Evolutionary conservation across 2,888 invertebrate species (phyloP).

Genomic region (Drepana falcataria): DNA sequence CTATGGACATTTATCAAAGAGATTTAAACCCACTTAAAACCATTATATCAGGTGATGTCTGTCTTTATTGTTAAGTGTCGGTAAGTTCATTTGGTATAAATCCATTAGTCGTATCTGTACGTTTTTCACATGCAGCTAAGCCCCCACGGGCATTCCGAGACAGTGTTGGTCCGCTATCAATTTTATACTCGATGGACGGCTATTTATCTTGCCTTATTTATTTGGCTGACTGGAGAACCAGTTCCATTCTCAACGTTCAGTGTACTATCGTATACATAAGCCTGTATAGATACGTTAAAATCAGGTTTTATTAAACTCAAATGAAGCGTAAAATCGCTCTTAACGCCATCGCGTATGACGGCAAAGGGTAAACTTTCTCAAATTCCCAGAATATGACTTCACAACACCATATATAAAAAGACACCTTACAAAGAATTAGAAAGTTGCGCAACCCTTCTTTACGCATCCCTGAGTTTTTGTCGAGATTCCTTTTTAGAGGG

Average conservation of each 20-base stretch:
- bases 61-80: slow-evolving; percentile 14
- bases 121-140: slow-evolving; percentile 43
- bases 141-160: slow-evolving; percentile 60
- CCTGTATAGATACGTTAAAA: slow-evolving; percentile 38
- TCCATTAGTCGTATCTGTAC: slow-evolving; percentile 46
- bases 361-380: slow-evolving; percentile 64
- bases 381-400: slow-evolving; percentile 57
- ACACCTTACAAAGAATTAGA: slow-evolving; percentile 74
- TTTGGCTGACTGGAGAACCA: slow-evolving; percentile 69
- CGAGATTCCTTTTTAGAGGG: slow-evolving; percentile 57
- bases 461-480: slow-evolving; percentile 58
- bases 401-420: slow-evolving; percentile 40
- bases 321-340: slow-evolving; percentile 38
- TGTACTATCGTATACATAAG: slow-evolving; percentile 46
- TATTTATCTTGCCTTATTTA: slow-evolving; percentile 78
- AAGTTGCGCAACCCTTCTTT: slow-evolving; percentile 77
- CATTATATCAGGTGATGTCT: neutral
- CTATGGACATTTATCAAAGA: neutral
- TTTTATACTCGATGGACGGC: slow-evolving; percentile 71
- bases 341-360: slow-evolving; percentile 27
- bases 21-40: neutral
- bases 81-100: slow-evolving; percentile 39
- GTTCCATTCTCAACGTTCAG: slow-evolving; percentile 53
- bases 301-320: slow-evolving; percentile 43
- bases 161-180: slow-evolving; percentile 70